Evolutionary conservation across 2,113 vertebrate species (phyloP).

Genomic region (Eolophus roseicapilla): DNA sequence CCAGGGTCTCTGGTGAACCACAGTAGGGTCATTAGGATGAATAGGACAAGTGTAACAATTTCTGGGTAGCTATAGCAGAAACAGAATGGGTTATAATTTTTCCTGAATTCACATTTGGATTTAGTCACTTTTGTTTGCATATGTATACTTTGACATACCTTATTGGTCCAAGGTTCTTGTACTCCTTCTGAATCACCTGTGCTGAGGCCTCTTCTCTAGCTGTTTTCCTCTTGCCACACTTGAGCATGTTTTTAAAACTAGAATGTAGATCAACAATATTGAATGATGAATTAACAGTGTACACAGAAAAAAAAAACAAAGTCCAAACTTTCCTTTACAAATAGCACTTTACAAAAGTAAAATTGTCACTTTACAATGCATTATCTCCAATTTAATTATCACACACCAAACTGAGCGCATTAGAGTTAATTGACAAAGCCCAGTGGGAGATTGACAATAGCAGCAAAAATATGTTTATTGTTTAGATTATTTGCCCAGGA

Average conservation of each 20-base stretch:
- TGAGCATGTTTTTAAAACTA: constrained; percentile 82
- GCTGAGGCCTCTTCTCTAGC: constrained; percentile 77
- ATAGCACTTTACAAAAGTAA: neutral
- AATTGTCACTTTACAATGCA: neutral
- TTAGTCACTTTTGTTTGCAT: neutral
- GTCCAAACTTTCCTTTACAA: neutral
- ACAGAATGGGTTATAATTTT: neutral
- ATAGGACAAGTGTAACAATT: constrained; percentile 82
- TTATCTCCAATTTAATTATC: neutral
- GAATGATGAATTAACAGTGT: neutral
- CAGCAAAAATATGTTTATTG: neutral
- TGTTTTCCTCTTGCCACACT: constrained; percentile 71
- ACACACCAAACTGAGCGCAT: neutral
- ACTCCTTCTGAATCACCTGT: constrained; percentile 79
- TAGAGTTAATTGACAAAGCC: neutral
- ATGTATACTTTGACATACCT: constrained; percentile 69
- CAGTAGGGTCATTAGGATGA: constrained; percentile 84
- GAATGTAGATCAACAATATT: constrained; percentile 29
- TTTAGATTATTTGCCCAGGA: neutral
- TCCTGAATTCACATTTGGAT: neutral
- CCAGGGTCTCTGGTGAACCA: constrained; percentile 91
- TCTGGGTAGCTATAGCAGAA: constrained; percentile 83
- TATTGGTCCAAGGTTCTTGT: constrained; percentile 80
- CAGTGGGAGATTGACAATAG: neutral
- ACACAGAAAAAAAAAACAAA: neutral